Conservation (phyloP, 2,113 vertebrate genomes). For the Rana temporaria region DNA sequence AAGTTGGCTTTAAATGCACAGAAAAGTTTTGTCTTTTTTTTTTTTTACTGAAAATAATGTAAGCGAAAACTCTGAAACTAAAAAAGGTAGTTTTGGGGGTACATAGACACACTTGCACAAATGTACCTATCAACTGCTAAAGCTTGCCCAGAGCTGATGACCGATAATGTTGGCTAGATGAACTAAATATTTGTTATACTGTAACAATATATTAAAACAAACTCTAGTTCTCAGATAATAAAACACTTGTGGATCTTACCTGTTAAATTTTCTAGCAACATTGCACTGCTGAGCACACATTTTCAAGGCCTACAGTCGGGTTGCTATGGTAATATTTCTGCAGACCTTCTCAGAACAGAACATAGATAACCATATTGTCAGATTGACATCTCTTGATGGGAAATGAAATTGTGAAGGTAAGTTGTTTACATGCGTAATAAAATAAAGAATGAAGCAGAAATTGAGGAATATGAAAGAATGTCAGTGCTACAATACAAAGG, state of each 20-base stretch:
- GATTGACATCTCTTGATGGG: conserved; percentile 41
- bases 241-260: conserved; percentile 14
- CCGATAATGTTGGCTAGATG: too few species aligned
- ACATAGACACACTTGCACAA: too few species aligned
- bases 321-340: conserved; percentile 57
- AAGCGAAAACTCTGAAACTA: too few species aligned
- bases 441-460: conserved; percentile 46
- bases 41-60: too few species aligned
- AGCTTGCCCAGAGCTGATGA: too few species aligned
- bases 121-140: too few species aligned
- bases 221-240: neutral
- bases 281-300: neutral
- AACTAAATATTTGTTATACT: neutral
- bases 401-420: conserved; percentile 58
- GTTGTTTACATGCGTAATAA: conserved; percentile 43
- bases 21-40: too few species aligned
- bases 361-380: conserved; percentile 49
- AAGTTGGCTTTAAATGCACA: too few species aligned
- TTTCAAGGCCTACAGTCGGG: conserved; percentile 20
- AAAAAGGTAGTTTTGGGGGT: too few species aligned
- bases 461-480: conserved; percentile 17
- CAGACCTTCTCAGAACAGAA: conserved; percentile 44
- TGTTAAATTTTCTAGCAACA: conserved; percentile 51
- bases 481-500: neutral
- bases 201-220: neutral